Percentiles rank a stretch among this genome's conserved stretches.
phyloP scores from a whole-genome alignment of 2,797 vertebrate genomes.

The Cuniculus paca region DNA sequence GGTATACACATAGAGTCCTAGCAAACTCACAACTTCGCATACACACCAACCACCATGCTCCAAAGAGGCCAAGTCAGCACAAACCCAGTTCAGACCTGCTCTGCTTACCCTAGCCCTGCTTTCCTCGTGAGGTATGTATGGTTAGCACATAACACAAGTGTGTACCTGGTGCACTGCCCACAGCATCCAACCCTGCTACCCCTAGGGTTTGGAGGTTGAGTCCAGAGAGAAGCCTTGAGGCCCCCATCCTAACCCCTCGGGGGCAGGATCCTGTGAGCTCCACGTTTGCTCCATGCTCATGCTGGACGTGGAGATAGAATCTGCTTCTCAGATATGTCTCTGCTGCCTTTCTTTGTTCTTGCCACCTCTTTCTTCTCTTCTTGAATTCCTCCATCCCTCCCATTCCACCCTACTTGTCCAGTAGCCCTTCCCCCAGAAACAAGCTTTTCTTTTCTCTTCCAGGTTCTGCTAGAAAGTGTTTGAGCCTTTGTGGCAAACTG shows the following conservation, averaged over 20 bases:
- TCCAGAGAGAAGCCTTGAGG: neutral
- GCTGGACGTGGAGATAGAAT: neutral
- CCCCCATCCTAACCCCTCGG: neutral
- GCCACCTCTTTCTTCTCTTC: neutral
- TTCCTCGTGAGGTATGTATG: neutral
- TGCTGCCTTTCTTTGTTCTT: neutral
- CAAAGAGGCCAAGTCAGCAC: neutral
- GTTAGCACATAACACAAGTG: neutral
- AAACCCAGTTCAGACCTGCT: neutral
- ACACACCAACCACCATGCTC: neutral
- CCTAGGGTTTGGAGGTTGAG: neutral
- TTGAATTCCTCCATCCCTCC: slow-evolving; percentile 27
- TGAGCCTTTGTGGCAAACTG: neutral
- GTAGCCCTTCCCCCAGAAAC: slow-evolving; percentile 52
- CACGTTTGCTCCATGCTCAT: neutral
- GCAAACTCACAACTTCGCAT: neutral
- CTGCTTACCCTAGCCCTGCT: neutral
- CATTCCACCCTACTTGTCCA: neutral
- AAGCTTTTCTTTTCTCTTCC: slow-evolving; percentile 50
- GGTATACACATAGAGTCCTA: neutral
- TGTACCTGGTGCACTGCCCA: neutral
- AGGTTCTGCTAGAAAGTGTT: slow-evolving; percentile 31
- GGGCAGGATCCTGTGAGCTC: neutral
- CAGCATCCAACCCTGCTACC: neutral
- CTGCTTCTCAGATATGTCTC: neutral